Base-by-base conservation (phyloP, 2,797 vertebrate species). In the Otus scops region DNA sequence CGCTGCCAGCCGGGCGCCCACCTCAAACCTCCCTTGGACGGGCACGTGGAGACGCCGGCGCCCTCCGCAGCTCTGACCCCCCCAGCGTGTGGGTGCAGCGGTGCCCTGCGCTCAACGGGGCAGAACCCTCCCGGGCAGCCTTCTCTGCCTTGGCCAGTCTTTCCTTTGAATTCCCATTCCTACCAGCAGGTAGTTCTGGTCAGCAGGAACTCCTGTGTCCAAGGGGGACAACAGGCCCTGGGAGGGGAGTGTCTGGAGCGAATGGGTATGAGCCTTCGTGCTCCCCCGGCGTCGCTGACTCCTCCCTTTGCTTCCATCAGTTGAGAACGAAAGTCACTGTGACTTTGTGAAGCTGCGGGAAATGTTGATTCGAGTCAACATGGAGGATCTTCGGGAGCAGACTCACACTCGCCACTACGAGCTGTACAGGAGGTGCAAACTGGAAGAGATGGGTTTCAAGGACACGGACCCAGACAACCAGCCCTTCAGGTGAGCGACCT, bases 361-460 rank as follows among this genome's bases (percentile, higher is more conserved):
- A 91, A 99, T 99, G 99, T 97, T 99, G 97, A 99, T 99, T 59
- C 97, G 99, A 11, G 99, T 99, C 30, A 99, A 99, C 97, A 99
- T 99, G 99, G 99, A 99, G 97, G 99, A 99, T 53, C 98, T 99
- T 48, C 97, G 99, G 17, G 99, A 99, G 96, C 99, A 99, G 98
- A 99, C 99, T 2, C 99, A 99, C 86, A 98, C 98, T 7, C 99
- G 99, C 70, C 99, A 99, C 98, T 99, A 99, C 0, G 99, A 99
- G 98, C 98, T 99, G 22, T 99, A 99, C 98, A 96, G 99, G 32
- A 98, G 99, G 97, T 99, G 99, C 95, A 99, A 99, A 30, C 98
- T 99, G 96, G 99, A 99, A 94, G 99, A 99, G 98, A 99, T 99
- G 99, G 99, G 99, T 83, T 99, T 99, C 97, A 99, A 99, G 97